phyloP scores from a whole-genome alignment of 2,888 invertebrate genomes.

The Lordiphosa fenestrarum region DNA sequence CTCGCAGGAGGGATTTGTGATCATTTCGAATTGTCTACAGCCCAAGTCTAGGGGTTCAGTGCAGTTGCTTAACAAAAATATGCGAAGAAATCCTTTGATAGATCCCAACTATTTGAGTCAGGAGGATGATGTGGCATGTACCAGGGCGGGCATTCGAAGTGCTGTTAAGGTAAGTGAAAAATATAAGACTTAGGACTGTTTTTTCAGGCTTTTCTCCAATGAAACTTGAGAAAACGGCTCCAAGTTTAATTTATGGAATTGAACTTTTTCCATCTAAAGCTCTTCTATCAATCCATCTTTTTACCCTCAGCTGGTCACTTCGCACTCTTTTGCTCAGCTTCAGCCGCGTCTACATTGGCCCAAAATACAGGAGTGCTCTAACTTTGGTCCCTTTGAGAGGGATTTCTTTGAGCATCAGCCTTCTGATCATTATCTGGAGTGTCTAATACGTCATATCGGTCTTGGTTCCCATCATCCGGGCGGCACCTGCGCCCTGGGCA shows the following conservation, averaged over 20 bases:
- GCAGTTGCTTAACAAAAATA: slow-evolving; percentile 82
- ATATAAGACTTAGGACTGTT: too few species aligned
- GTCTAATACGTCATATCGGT: slow-evolving; percentile 84
- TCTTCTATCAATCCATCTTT: too few species aligned
- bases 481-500: slow-evolving; percentile 89
- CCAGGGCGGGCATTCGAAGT: slow-evolving; percentile 83
- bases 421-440: slow-evolving; percentile 83
- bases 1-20: slow-evolving; percentile 86
- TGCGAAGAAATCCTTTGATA: slow-evolving; percentile 84
- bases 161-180: slow-evolving; percentile 79
- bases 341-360: slow-evolving; percentile 86
- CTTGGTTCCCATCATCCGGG: slow-evolving; percentile 90
- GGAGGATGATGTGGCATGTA: slow-evolving; percentile 84
- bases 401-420: slow-evolving; percentile 75
- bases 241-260: too few species aligned
- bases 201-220: too few species aligned
- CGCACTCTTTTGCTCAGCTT: slow-evolving; percentile 83
- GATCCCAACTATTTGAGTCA: slow-evolving; percentile 88
- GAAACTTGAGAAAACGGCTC: too few species aligned
- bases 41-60: slow-evolving; percentile 87
- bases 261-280: too few species aligned
- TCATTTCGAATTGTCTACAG: slow-evolving; percentile 85
- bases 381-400: slow-evolving; percentile 81
- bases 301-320: slow-evolving; percentile 77
- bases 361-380: slow-evolving; percentile 82